Base-by-base conservation (phyloP, 2,797 vertebrate species). In the Tangara arthus region DNA sequence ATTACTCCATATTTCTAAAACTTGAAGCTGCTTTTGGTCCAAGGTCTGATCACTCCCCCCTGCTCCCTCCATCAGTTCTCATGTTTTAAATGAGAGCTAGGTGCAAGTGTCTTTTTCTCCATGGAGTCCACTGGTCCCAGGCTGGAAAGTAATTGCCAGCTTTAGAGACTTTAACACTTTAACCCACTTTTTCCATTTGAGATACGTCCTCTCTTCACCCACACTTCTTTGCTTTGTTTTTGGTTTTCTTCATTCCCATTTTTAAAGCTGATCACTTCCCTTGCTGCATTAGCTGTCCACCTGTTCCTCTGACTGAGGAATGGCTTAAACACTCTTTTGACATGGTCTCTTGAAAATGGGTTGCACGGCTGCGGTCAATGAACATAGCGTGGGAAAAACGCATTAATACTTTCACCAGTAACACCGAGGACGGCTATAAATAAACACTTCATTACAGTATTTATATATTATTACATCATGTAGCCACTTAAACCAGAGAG, bases 401-500 rank as follows among this genome's bases (percentile, higher is more conserved):
- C 94, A 97, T 97, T 96, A 95, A 96, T 95, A 93, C 94, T 95
- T 96, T 42, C 90, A 84, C 76, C n/a, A 26, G 84, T 79, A 91
- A 69, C 61, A 21, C 69, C 34, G 46, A 94, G 56, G 73, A 60
- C 42, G 50, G 64, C 88, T 96, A 97, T 96, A 96, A 96, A 97
- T 97, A 97, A 92, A 84, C 69, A 52, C 73, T 88, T 87, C 95
- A 92, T 94, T 97, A 95, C 93, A 96, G 94, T 97, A 97, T 96
- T 97, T 95, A 97, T 97, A 76, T 93, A 96, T 96, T 94, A 96
- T 97, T 97, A 96, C 96, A 96, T 96, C 96, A 97, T 95, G 78
- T 91, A 91, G 83, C 92, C 96, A 96, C 94, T 97, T 97, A 96
- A 82, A 93, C 69, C 87, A 80, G 75, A 87, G 82, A 95, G 92